A percentile compares a stretch with the other conserved stretches of the same genome.
Evolutionary conservation across 1,140 invertebrate genomes (phyloP).

Genomic region (Platorchestia sp.): DNA sequence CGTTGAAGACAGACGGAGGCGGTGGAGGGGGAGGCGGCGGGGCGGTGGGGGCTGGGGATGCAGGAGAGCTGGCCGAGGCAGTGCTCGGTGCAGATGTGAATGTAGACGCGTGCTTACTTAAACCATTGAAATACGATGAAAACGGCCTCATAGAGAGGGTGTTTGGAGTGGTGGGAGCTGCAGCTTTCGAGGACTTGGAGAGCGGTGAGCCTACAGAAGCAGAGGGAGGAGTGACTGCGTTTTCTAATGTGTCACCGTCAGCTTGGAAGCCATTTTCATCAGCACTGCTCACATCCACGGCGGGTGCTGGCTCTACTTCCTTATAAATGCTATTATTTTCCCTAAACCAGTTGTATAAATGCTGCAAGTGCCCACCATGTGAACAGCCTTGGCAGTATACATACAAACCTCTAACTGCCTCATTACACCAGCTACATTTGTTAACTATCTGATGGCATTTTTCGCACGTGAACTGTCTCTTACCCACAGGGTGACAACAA

Average conservation of each 20-base stretch:
- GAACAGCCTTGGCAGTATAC: constrained; percentile 39
- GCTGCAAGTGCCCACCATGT: constrained; percentile 28
- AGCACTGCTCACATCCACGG: background rate
- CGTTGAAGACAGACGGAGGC: background rate
- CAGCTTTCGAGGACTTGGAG: background rate
- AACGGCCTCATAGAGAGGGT: constrained; percentile 34
- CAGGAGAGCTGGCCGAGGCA: background rate
- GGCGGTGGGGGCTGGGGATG: background rate
- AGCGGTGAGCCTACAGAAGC: background rate
- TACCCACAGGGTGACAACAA: constrained; percentile 22
- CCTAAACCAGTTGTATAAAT: constrained; percentile 34
- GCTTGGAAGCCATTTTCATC: background rate
- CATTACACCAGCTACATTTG: constrained; percentile 39
- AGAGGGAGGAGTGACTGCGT: background rate
- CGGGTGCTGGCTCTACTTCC: background rate
- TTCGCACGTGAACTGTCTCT: constrained; percentile 44
- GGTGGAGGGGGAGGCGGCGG: constrained; percentile 22
- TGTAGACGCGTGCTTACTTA: constrained; percentile 19
- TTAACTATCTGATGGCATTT: constrained; percentile 43
- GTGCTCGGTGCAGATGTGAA: background rate
- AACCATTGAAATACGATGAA: constrained; percentile 47
- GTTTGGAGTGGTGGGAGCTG: background rate
- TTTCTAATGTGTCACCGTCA: background rate
- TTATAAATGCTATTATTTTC: constrained; percentile 31
- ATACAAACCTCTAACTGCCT: background rate